These are phyloP conservation scores for Zosterops hypoxanthus DNA, from an alignment of 2,113 vertebrate genomes.

Conservation along the genomic window DNA sequence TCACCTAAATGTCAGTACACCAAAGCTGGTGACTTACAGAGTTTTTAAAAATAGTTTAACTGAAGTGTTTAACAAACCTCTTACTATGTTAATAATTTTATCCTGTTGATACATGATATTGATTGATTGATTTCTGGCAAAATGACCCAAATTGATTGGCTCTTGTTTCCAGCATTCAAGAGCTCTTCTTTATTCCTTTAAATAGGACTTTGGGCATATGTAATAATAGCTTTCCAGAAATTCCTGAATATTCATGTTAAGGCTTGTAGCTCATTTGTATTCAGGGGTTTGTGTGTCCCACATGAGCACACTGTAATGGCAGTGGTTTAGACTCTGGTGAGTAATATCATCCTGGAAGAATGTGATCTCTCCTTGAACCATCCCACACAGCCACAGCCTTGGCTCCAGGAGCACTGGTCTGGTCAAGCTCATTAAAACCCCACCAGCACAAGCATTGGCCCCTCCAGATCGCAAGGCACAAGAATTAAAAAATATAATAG, in stretches of 20 bases:
- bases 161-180: not conserved
- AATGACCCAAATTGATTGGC: not conserved
- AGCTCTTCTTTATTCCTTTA: not conserved
- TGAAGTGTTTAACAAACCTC: not conserved
- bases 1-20: conserved; percentile 23
- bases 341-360: conserved; percentile 46
- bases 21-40: not conserved
- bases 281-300: not conserved
- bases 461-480: not conserved
- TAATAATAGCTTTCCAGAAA: conserved; percentile 34
- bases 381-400: conserved; percentile 10
- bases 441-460: not conserved
- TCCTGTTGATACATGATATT: not conserved
- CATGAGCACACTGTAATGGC: not conserved
- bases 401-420: not conserved
- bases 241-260: conserved; percentile 50
- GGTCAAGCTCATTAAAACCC: conserved; percentile 51
- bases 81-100: conserved; percentile 18
- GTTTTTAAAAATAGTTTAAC: not conserved
- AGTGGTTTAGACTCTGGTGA: conserved; percentile 6
- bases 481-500: conserved; percentile 32
- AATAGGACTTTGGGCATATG: not conserved
- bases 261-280: conserved; percentile 24
- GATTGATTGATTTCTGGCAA: conserved; percentile 3
- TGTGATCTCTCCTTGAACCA: conserved; percentile 28